Base-by-base conservation (phyloP, 2,888 invertebrate genomes). In the Drosophila peninsularis region DNA sequence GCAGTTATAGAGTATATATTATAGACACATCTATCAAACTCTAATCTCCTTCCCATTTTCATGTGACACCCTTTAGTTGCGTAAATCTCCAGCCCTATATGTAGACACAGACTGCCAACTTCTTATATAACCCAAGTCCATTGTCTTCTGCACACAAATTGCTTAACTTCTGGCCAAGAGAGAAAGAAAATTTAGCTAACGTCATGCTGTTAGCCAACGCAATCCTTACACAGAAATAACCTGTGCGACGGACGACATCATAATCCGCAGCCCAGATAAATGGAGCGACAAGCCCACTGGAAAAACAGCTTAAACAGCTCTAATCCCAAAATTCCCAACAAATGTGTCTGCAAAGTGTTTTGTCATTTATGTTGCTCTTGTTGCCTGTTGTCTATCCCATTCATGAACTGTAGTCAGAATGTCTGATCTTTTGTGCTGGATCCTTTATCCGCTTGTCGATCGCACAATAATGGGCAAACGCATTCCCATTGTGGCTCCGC, bases 381-480 rank as follows among this genome's bases (percentile, higher is more conserved):
- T 30, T 60, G 53, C 47, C 42, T 47, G 14, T 37, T 45, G 53
- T 62, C 60, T 56, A 60, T 41, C 37, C 34, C 82, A 83, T 83
- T 83, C 82, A 83, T 82, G 56, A 66, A 73, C 34, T 60, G 60
- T 58, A 47, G 56, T 54, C 68, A 32, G n/a, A 32, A 11, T 54
- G 77, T 67, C 77, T 76, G 76, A 69, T 53, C 67, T 30, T 37
- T 64, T 62, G 37, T 64, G 61, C 62, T 47, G 61, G 50, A 63
- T 61, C 41, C 60, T 73, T 82, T 82, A 82, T 82, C 84, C 75
- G 66, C 68, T 72, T 82, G 82, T 82, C 84, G 84, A 82, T 82
- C 82, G 64, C 82, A 78, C 84, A 82, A 82, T 84, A 82, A 84
- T 84, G 82, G 78, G 77, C 71, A 73, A 84, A 80, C 78, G 62